Evolutionary conservation across 2,113 vertebrate genomes (phyloP).

Genomic region (Phalacrocorax carbo): DNA sequence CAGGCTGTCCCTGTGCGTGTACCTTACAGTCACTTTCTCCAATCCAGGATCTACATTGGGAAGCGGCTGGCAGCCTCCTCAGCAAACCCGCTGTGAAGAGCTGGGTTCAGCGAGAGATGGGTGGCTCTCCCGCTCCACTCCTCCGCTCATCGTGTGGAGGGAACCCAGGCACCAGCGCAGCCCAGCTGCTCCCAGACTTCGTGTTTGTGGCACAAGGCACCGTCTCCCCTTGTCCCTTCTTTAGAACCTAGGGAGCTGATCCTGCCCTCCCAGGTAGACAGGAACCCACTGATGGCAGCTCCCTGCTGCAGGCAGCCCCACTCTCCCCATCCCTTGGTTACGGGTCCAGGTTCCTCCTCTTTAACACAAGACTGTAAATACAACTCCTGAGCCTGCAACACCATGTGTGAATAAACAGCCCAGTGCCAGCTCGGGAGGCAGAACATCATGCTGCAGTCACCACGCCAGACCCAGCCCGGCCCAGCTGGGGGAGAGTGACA

Average conservation of each 20-base stretch:
- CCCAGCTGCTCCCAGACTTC: neutral
- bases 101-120: fast-evolving
- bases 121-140: fast-evolving
- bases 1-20: fast-evolving
- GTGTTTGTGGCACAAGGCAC: fast-evolving
- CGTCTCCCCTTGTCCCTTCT: neutral
- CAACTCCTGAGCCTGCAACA: neutral
- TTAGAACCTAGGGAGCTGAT: neutral
- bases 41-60: conserved; percentile 61
- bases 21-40: neutral
- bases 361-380: conserved; percentile 15
- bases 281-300: neutral
- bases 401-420: neutral
- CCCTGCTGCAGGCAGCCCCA: neutral
- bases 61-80: conserved; percentile 61
- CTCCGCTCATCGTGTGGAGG: fast-evolving
- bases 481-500: fast-evolving
- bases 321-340: neutral
- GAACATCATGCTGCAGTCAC: neutral
- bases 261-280: fast-evolving
- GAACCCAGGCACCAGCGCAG: neutral
- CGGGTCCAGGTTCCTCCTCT: neutral
- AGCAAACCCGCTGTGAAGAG: conserved; percentile 22
- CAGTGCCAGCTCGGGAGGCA: neutral
- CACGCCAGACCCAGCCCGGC: fast-evolving